Evolutionary conservation across 2,888 invertebrate genomes (phyloP), one percentile per base, ranked within the genome.

Genomic region (Nymphalis urticae): DNA sequence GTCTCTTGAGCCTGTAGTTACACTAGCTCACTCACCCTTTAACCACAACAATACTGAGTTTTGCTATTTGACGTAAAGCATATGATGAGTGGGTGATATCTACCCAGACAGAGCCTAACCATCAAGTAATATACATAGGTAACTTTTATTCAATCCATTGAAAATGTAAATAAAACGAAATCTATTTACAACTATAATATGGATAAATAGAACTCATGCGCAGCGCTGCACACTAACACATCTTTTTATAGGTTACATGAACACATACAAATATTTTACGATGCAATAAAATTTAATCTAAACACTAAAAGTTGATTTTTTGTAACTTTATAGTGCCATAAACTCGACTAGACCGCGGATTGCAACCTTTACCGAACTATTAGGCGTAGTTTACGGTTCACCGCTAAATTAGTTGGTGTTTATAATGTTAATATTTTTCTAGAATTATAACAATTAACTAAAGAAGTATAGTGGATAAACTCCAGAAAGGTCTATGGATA

Each of bases 241-340:
- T 47, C 47, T 61, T 54, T 66, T 61, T 66, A 66, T 47, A 24
- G 42, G 10, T 51, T 48, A 47, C 58, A 53, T 53, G 21, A 36
- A 64, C 70, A 64, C 60, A 72, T 48, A 72, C 69, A 75, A 70
- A 61, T 72, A 64, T 71, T 85, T 85, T 82, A 84, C 75, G 80
- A 79, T 70, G 76, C 79, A 79, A 81, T 83, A 81, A 82, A 80
- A 79, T 82, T 80, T 81, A 81, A 82, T 82, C 80, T 75, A 63
- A 71, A 66, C 72, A 75, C 72, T 77, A 81, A 81, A 82, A 77
- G 71, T 74, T 64, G 77, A 76, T 79, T 80, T 82, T 80, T 80
- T 79, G 77, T 77, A 73, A 77, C 76, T 82, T 84, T 80, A 83
- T 76, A 71, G 75, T 70, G 72, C 75, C 71, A 73, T 84, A 82